Percentiles rank a stretch among this genome's conserved stretches.
phyloP scores from a whole-genome alignment of 2,797 vertebrate genomes.

The Loriculus beryllinus region DNA sequence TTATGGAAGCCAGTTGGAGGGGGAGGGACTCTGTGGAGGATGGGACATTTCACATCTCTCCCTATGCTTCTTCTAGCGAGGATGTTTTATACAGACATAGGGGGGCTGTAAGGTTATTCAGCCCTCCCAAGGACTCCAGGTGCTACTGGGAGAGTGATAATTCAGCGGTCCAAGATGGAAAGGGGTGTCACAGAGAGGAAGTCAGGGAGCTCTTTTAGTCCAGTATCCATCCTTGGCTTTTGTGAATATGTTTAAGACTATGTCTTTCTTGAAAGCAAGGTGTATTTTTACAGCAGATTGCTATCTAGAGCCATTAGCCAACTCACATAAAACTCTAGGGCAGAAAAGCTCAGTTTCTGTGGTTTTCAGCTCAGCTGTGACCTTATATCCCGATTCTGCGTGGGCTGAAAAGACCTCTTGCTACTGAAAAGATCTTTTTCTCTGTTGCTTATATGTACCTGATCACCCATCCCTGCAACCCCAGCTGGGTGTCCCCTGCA shows the following conservation, averaged over 20 bases:
- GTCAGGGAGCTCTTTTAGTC: background rate
- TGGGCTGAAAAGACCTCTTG: background rate
- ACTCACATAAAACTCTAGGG: background rate
- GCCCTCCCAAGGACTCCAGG: background rate
- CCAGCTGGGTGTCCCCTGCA: background rate
- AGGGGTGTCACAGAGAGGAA: background rate
- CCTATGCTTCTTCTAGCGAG: background rate
- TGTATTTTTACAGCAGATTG: background rate
- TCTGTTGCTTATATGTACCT: background rate
- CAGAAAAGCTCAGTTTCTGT: background rate
- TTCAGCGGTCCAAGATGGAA: background rate
- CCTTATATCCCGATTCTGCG: background rate
- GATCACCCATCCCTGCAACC: background rate
- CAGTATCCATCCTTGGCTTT: background rate
- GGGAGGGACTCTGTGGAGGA: background rate
- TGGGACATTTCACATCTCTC: background rate
- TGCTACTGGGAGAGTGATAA: accelerated
- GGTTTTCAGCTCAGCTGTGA: background rate
- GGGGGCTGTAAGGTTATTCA: background rate
- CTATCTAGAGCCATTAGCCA: background rate
- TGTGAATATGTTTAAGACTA: background rate
- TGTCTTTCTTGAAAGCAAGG: background rate
- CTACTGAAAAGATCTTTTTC: background rate
- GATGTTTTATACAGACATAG: background rate
- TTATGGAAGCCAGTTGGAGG: background rate